These are phyloP conservation scores for Malurus splendens DNA, from an alignment of 2,797 vertebrate genomes.

Conservation along the genomic window DNA sequence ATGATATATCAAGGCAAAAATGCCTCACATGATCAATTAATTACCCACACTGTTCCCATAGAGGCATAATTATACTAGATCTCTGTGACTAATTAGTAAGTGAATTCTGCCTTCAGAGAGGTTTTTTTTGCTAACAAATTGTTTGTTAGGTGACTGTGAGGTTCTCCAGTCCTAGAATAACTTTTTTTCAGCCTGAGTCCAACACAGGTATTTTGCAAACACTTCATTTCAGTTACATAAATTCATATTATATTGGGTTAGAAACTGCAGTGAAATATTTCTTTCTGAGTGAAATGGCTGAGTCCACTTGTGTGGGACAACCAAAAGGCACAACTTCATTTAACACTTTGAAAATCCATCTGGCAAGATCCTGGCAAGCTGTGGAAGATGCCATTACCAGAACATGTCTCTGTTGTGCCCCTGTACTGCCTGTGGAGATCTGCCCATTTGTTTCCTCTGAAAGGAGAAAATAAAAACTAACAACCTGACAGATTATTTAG, in stretches of 20 bases:
- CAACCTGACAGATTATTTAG: background rate
- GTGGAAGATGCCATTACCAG: background rate
- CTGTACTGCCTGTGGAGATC: background rate
- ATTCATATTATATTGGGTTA: background rate
- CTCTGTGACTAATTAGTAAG: background rate
- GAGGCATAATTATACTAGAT: background rate
- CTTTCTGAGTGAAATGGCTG: background rate
- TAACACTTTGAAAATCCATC: background rate
- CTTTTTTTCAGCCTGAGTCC: background rate
- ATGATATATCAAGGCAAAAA: constrained; percentile 4
- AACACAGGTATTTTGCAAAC: background rate
- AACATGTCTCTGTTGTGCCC: background rate
- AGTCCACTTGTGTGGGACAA: background rate
- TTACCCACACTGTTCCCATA: background rate
- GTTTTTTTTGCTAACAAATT: background rate
- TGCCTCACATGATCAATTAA: background rate
- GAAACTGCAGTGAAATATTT: background rate
- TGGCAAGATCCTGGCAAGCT: background rate
- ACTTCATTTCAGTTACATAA: background rate
- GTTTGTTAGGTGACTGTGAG: background rate
- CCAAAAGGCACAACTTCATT: background rate
- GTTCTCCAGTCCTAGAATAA: background rate
- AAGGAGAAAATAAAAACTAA: background rate
- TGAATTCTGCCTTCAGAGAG: background rate
- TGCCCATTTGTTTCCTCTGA: background rate